These are phyloP conservation scores for Lasioglossum leucozonium DNA, from an alignment of 2,888 invertebrate species.

Conservation along the genomic window DNA sequence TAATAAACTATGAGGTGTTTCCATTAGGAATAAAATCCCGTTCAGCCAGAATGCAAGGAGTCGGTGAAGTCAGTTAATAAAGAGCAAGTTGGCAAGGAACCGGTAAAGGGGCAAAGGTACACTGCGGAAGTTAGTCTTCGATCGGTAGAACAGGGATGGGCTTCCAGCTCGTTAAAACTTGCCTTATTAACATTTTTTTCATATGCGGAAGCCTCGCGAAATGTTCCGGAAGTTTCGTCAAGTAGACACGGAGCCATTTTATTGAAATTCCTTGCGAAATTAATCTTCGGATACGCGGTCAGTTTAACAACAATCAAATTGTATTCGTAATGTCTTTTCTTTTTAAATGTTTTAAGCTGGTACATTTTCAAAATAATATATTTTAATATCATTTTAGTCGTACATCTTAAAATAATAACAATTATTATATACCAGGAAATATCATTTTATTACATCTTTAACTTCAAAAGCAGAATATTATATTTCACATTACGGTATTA, in stretches of 20 bases:
- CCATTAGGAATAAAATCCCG: constrained; percentile 33
- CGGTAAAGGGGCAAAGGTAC: constrained; percentile 41
- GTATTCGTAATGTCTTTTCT: not conserved
- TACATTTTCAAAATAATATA: not conserved
- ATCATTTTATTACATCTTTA: no score
- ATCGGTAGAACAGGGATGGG: constrained; percentile 58
- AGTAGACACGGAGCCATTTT: constrained; percentile 71
- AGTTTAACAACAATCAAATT: constrained; percentile 68
- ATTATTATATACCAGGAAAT: no score
- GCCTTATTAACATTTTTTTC: constrained; percentile 83
- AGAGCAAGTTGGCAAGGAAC: constrained; percentile 66
- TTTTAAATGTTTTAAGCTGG: not conserved
- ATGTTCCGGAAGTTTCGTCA: constrained; percentile 77
- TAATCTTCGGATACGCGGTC: constrained; percentile 63
- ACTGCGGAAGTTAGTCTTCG: constrained; percentile 42
- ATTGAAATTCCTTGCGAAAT: constrained; percentile 51
- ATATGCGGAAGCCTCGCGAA: constrained; percentile 80
- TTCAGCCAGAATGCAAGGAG: constrained; percentile 11
- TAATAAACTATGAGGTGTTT: constrained; percentile 22
- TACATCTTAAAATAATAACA: not conserved
- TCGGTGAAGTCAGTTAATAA: constrained; percentile 74
- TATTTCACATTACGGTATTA: not conserved
- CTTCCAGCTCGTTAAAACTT: constrained; percentile 82
- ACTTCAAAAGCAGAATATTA: not conserved
- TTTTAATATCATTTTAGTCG: no score